Percentiles rank a stretch among this genome's conserved stretches.
Evolutionary conservation across 2,797 vertebrate genomes (phyloP).

Genomic region (Propithecus perrieri): DNA sequence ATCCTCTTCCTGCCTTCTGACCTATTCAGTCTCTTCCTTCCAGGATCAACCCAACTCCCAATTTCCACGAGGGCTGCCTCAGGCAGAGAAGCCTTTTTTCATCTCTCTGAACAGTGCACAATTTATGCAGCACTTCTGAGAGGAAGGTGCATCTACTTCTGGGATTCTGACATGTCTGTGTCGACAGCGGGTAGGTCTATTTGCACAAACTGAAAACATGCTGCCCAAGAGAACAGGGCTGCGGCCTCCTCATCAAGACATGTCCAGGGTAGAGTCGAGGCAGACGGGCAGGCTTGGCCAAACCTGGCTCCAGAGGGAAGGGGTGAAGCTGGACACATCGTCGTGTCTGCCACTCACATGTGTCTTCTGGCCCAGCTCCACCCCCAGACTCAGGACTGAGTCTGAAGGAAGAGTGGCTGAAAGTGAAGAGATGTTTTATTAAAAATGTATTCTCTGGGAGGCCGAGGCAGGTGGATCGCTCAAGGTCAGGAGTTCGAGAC

Average conservation of each 20-base stretch:
- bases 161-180: background rate
- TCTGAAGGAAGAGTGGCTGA: background rate
- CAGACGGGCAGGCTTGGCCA: background rate
- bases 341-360: background rate
- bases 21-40: background rate
- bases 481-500: too few relatives aligned
- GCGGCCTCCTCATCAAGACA: background rate
- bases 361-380: background rate
- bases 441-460: too few relatives aligned
- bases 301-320: background rate
- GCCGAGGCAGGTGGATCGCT: too few relatives aligned
- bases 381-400: background rate
- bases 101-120: background rate
- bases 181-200: background rate
- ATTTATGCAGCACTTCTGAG: too few relatives aligned
- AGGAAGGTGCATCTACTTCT: background rate
- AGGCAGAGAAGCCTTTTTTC: background rate
- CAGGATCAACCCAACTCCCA: background rate
- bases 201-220: background rate
- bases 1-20: background rate
- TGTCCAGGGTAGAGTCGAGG: background rate
- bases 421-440: background rate
- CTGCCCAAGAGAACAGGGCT: background rate
- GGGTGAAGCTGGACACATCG: fast-evolving
- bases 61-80: background rate